Percentiles rank a stretch among this genome's conserved stretches.
These are phyloP conservation scores for Cryptocheilus praepositus DNA, from an alignment of 2,888 invertebrate genomes.

Conservation along the genomic window DNA sequence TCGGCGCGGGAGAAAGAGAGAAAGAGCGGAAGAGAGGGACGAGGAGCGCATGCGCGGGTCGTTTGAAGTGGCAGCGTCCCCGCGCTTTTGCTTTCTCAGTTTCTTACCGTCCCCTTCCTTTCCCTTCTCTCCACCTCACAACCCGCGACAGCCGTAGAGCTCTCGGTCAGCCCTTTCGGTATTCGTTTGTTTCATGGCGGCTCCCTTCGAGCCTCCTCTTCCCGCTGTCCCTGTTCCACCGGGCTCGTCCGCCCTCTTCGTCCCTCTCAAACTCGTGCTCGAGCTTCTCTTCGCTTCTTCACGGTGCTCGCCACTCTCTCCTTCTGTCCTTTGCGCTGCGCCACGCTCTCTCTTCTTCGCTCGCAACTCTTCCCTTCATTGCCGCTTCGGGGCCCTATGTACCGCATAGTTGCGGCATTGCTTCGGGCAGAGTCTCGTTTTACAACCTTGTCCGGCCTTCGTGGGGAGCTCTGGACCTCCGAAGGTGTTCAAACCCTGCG, in stretches of 20 bases:
- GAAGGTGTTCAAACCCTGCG: slow-evolving; percentile 22
- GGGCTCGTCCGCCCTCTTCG: slow-evolving; percentile 21
- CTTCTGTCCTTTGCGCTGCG: slow-evolving; percentile 22
- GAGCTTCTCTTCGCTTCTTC: slow-evolving; percentile 17
- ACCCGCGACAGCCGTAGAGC: slow-evolving; percentile 42
- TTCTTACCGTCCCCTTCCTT: slow-evolving; percentile 54
- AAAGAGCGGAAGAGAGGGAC: slow-evolving; percentile 35
- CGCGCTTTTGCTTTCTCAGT: slow-evolving; percentile 57
- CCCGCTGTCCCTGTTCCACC: slow-evolving; percentile 18
- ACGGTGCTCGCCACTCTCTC: slow-evolving; percentile 16
- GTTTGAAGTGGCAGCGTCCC: slow-evolving; percentile 69
- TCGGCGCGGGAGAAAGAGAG: slow-evolving; percentile 3
- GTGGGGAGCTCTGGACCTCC: slow-evolving; percentile 40
- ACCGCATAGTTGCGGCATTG: slow-evolving; percentile 64
- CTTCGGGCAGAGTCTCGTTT: slow-evolving; percentile 55
- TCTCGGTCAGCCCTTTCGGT: slow-evolving; percentile 64
- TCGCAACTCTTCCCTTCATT: slow-evolving; percentile 39
- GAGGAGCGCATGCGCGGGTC: slow-evolving; percentile 68
- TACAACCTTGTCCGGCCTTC: slow-evolving; percentile 48
- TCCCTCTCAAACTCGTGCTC: slow-evolving; percentile 9
- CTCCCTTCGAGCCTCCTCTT: slow-evolving; percentile 54
- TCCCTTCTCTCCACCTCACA: slow-evolving; percentile 32
- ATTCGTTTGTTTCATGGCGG: slow-evolving; percentile 70
- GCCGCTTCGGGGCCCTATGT: slow-evolving; percentile 48
- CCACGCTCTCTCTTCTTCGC: slow-evolving; percentile 34